Evolutionary conservation across 2,113 vertebrate genomes (phyloP).

Genomic region (Trinectes maculatus): DNA sequence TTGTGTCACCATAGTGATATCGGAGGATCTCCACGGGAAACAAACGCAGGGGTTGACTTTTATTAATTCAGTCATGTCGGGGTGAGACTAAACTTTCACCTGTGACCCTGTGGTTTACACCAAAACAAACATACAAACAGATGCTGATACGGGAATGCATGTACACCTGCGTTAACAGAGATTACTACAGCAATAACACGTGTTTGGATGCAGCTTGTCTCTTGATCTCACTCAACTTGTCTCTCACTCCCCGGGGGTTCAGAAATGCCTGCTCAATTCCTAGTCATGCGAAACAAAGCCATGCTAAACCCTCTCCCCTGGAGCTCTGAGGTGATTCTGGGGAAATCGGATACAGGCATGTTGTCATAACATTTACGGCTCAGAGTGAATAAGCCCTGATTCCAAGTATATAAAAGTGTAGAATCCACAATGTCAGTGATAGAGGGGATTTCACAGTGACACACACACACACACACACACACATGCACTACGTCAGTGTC

Average conservation of each 20-base stretch:
- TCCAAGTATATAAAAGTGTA: slow-evolving; percentile 44
- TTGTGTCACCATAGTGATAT: slow-evolving; percentile 45
- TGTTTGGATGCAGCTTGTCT: slow-evolving; percentile 52
- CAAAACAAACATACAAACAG: slow-evolving; percentile 25
- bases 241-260: slow-evolving; percentile 41
- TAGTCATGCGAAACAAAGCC: slow-evolving; percentile 71
- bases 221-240: slow-evolving; percentile 36
- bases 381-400: slow-evolving; percentile 50
- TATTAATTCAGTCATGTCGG: slow-evolving; percentile 58
- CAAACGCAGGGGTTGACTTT: slow-evolving; percentile 64
- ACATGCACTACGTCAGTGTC: neutral
- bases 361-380: slow-evolving; percentile 67
- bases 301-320: slow-evolving; percentile 48
- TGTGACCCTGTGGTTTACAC: slow-evolving; percentile 14
- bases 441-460: neutral
- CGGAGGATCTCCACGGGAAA: slow-evolving; percentile 61
- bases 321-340: slow-evolving; percentile 61
- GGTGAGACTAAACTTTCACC: slow-evolving; percentile 24
- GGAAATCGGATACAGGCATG: slow-evolving; percentile 67
- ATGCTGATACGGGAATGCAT: neutral
- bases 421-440: slow-evolving; percentile 16
- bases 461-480: neutral
- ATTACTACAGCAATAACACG: slow-evolving; percentile 30
- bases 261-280: slow-evolving; percentile 62
- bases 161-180: slow-evolving; percentile 31